Base-by-base conservation (phyloP, 2,797 vertebrate genomes). In the Gymnothorax reevesii region DNA sequence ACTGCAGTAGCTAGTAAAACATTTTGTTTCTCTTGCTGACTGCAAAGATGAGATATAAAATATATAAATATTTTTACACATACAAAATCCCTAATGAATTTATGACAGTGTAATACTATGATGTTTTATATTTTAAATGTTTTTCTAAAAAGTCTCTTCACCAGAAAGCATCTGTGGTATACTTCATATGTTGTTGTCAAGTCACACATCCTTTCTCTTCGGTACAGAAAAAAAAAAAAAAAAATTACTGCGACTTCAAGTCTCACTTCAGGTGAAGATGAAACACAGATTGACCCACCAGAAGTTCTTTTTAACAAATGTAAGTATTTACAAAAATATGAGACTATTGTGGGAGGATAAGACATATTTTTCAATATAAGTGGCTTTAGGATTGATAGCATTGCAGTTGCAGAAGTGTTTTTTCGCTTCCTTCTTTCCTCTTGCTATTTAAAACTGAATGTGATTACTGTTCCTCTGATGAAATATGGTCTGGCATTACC, bases 401-500 rank as follows among this genome's bases (percentile, higher is more conserved):
- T 1, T 42, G 33, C 33, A 42, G 33, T 42, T 22, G 22, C 62
- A 64, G 12, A 13, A 64, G 62, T 64, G 12, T 64, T 13, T 64
- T 13, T 13, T 22, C 62, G 12, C 12, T 64, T 12, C 22, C 12
- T 22, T 64, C 12, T 64, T 64, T 13, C 62, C 62, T 64, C 62
- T 64, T 13, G 22, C 62, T 42, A 1, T 42, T 64, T 13, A 64
- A 12, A 64, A 12, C 62, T 22, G 22, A 12, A 12, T 13, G 62
- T 12, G 12, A 64, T 2, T 13, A 64, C 62, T 22, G 62, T 64
- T 64, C 22, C 62, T 64, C 12, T 64, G 62, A 49, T 82, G 54
- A 57, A 82, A 82, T 64, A 64, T 64, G 59, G 83, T 84, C 62
- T 84, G 83, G 20, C 59, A 57, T 20, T 84, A 84, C 62, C 83